These are phyloP conservation scores for Scopus umbretta DNA, from an alignment of 2,113 vertebrate genomes.

Conservation along the genomic window DNA sequence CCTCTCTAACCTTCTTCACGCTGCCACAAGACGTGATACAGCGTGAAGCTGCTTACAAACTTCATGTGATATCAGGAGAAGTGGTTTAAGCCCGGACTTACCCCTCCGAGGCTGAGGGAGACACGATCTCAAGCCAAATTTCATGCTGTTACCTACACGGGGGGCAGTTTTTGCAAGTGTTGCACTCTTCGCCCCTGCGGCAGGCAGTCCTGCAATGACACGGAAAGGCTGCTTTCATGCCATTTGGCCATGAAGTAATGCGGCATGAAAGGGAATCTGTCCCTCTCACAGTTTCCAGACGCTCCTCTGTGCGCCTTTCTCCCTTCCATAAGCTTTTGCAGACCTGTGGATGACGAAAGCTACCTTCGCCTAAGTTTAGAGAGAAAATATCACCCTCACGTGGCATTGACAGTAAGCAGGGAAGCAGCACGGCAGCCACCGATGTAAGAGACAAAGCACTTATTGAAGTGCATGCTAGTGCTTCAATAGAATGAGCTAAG, in stretches of 20 bases:
- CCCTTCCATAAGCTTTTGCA: not conserved
- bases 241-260: not conserved
- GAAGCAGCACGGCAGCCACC: not conserved
- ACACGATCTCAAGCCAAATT: not conserved
- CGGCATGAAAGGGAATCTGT: not conserved
- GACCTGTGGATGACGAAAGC: not conserved
- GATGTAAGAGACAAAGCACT: not conserved
- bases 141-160: not conserved
- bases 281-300: not conserved
- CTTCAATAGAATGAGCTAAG: not conserved
- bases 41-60: not conserved
- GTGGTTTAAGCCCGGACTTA: not conserved
- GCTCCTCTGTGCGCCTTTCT: not conserved
- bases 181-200: fast-evolving
- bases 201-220: not conserved
- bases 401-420: not conserved
- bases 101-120: not conserved
- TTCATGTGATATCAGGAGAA: not conserved
- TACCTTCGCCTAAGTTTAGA: not conserved
- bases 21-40: not conserved
- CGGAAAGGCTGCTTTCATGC: not conserved
- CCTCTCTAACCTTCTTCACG: not conserved
- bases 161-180: not conserved
- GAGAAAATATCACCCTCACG: not conserved
- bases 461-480: not conserved